These are phyloP conservation scores for Timema podura DNA, from an alignment of 2,888 invertebrate genomes.

Conservation along the genomic window DNA sequence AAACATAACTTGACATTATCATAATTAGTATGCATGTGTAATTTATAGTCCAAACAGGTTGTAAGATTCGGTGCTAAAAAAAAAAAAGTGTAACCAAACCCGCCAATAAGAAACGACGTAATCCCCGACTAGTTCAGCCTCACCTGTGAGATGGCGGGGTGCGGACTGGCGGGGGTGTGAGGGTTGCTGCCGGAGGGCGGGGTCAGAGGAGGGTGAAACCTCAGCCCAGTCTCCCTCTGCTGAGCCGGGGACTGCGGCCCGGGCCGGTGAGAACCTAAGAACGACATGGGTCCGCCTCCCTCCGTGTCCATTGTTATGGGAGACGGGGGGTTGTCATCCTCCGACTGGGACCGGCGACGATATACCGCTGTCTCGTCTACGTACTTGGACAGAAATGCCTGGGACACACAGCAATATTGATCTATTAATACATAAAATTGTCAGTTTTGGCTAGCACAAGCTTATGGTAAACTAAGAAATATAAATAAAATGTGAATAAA, in stretches of 20 bases:
- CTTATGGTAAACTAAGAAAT: too few relatives aligned
- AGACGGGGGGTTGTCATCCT: conserved; percentile 95
- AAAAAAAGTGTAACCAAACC: conserved; percentile 3
- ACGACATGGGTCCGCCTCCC: conserved; percentile 44
- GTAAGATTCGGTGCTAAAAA: background rate
- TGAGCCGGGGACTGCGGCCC: conserved; percentile 61
- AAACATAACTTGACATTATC: too few relatives aligned
- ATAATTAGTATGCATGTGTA: too few relatives aligned
- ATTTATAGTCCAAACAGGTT: background rate
- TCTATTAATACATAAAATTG: too few relatives aligned
- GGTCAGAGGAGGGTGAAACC: conserved; percentile 86
- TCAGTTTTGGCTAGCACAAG: too few relatives aligned
- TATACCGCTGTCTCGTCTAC: conserved; percentile 87
- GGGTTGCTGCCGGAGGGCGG: conserved; percentile 77
- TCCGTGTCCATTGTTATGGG: conserved; percentile 79
- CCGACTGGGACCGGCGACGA: conserved; percentile 77
- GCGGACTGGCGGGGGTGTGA: conserved; percentile 81
- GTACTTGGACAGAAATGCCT: conserved; percentile 88
- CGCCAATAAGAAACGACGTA: background rate
- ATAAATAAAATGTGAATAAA: conserved; percentile 9
- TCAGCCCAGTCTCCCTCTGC: conserved; percentile 58
- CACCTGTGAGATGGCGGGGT: conserved; percentile 53
- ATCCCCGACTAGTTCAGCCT: background rate
- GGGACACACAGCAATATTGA: conserved; percentile 32
- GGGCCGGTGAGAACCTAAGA: conserved; percentile 53